Percentiles rank a stretch among this genome's conserved stretches.
Conservation (phyloP, 2,113 vertebrate genomes). For the Microcebus murinus region DNA sequence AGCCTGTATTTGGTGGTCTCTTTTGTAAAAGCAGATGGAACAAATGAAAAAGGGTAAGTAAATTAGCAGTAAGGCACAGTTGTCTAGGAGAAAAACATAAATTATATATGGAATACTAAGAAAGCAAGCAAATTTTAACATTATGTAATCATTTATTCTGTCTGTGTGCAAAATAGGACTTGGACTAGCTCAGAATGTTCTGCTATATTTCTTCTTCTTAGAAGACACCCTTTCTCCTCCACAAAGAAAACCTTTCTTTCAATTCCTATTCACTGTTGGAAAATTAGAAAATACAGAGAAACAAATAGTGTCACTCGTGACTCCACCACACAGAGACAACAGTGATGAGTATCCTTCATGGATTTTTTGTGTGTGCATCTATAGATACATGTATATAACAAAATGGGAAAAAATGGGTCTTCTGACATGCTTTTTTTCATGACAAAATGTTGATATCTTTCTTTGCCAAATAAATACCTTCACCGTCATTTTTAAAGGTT, state of each 20-base stretch:
- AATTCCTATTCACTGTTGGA: background rate
- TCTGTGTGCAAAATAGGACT: background rate
- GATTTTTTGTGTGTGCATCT: background rate
- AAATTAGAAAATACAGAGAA: constrained; percentile 14
- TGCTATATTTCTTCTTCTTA: background rate
- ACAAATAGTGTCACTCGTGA: background rate
- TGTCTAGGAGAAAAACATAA: background rate
- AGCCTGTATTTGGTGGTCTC: background rate
- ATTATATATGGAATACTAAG: background rate
- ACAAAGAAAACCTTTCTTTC: background rate
- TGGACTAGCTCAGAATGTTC: background rate
- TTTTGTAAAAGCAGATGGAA: constrained; percentile 2
- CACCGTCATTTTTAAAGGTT: constrained; percentile 10
- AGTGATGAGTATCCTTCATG: background rate
- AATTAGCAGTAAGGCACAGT: background rate
- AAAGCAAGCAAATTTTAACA: background rate
- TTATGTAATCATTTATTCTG: constrained; percentile 18
- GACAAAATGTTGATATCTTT: background rate
- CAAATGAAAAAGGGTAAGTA: background rate
- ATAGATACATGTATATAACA: background rate
- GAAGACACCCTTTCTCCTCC: background rate
- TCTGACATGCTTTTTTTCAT: background rate
- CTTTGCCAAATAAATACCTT: background rate
- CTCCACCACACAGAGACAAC: background rate
- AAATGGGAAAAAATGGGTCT: background rate